Evolutionary conservation across 2,113 vertebrate species (phyloP), one percentile per base, ranked within the genome.

Genomic region (Cavia porcellus): DNA sequence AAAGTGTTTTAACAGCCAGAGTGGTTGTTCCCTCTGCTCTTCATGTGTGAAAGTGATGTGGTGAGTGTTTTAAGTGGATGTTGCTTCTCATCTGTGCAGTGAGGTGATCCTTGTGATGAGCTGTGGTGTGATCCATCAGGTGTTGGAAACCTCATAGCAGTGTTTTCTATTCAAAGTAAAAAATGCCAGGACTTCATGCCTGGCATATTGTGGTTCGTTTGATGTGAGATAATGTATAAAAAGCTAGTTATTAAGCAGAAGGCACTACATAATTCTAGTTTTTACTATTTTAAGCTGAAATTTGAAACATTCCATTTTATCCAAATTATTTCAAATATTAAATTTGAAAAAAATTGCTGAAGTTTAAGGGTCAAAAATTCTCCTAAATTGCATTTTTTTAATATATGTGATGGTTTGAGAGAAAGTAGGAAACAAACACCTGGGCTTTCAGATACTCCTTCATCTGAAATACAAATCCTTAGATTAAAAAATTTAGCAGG

Each of bases 151-250:
- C 62, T 95, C 38, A 9, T 66, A 87, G 24, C 72, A 11, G 72
- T 95, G n/a, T 68, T 94, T 81, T 95, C 12, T 81, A 93, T 59
- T 97, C 82, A 89, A 92, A 94, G 57, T 30, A 66, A 86, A 95
- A 70, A 61, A 55, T 84, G 86, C 82, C 28, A 89, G 30, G 8
- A 32, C 55, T 93, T 93, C 83, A 47, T 42, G 10, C 12, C 87
- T 75, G 62, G 62, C 28, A 12, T 10, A 77, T 12, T 52, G 3
- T 59, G 35, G 12, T 93, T 97, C 96, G 15, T 42, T 68, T 97
- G 87, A 92, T 84, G 8, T 92, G 47, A 83, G 59, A 86, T 87
- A 81, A 92, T 93, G 15, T 75, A 75, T 61, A 55, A 93, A 89
- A 47, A 45, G 28, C 1, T 1, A 74, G 61, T 77, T 95, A 59